Evolutionary conservation across 2,797 vertebrate species (phyloP).

Genomic region (Fistularia tabacaria): DNA sequence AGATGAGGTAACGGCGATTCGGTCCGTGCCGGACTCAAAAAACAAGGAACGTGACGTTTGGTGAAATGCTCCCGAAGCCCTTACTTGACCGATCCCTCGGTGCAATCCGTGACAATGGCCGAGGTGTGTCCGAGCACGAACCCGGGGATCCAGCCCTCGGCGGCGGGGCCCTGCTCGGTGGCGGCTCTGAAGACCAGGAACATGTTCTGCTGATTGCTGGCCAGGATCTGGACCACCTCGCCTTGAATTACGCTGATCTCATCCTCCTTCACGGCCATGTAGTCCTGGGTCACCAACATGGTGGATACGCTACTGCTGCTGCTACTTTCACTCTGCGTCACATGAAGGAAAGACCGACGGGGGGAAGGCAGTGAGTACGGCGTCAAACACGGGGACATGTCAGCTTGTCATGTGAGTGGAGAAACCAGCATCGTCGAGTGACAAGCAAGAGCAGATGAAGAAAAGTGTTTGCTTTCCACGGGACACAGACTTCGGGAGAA

Average conservation of each 20-base stretch:
- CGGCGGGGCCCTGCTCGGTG: slow-evolving; percentile 95
- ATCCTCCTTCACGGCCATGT: slow-evolving; percentile 99
- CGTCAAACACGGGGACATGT: too few species aligned
- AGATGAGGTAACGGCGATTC: too few species aligned
- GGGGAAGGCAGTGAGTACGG: too few species aligned
- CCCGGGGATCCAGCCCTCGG: slow-evolving; percentile 99
- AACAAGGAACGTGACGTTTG: too few species aligned
- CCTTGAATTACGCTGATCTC: slow-evolving; percentile 98
- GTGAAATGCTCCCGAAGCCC: slow-evolving; percentile 25
- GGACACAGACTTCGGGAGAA: slow-evolving; percentile 5
- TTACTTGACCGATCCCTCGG: slow-evolving; percentile 95
- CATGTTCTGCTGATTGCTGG: slow-evolving; percentile 99
- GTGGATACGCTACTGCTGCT: slow-evolving; percentile 99
- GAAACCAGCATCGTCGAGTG: too few species aligned
- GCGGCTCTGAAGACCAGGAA: slow-evolving; percentile 99
- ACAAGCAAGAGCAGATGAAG: not conserved
- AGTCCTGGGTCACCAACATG: slow-evolving; percentile 99
- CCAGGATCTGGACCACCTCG: slow-evolving; percentile 98
- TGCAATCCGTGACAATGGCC: slow-evolving; percentile 83
- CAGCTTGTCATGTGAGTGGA: not conserved
- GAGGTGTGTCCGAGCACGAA: slow-evolving; percentile 98
- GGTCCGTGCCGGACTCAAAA: too few species aligned
- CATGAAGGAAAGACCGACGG: slow-evolving; percentile 4
- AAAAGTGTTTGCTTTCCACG: slow-evolving; percentile 4
- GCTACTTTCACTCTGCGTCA: slow-evolving; percentile 96